A percentile compares a stretch with the other conserved stretches of the same genome.
phyloP scores from a whole-genome alignment of 2,888 invertebrate genomes.

The Spisula subtruncata region DNA sequence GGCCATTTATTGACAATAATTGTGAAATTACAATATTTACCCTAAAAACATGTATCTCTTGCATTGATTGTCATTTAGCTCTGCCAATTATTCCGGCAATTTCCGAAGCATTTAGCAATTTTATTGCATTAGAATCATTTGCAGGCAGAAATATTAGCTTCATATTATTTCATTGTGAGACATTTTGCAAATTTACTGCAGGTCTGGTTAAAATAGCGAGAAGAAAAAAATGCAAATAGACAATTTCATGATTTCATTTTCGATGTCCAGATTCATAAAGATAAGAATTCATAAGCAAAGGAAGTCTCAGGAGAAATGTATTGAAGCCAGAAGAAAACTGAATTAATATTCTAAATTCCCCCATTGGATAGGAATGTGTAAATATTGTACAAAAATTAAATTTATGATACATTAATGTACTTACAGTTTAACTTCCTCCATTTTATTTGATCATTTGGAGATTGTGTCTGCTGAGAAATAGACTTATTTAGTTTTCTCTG shows the following conservation, averaged over 20 bases:
- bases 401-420: no score
- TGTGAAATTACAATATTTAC: constrained; percentile 14
- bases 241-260: no score
- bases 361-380: no score
- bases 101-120: neutral
- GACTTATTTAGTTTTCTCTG: neutral
- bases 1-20: constrained; percentile 7
- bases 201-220: neutral
- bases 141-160: neutral
- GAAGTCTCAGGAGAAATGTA: no score
- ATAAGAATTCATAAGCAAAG: no score
- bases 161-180: neutral
- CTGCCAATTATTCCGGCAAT: neutral
- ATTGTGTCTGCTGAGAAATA: constrained; percentile 8
- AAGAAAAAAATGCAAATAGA: no score
- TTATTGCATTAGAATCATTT: constrained; percentile 1
- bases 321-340: no score
- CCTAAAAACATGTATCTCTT: constrained; percentile 11
- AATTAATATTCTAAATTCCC: no score
- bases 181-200: neutral
- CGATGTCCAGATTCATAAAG: no score
- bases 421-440: neutral
- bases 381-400: no score
- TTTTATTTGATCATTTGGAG: neutral
- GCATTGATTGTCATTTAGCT: constrained; percentile 5